Conservation (phyloP, 2,888 invertebrate genomes). For the Autographa gamma region DNA sequence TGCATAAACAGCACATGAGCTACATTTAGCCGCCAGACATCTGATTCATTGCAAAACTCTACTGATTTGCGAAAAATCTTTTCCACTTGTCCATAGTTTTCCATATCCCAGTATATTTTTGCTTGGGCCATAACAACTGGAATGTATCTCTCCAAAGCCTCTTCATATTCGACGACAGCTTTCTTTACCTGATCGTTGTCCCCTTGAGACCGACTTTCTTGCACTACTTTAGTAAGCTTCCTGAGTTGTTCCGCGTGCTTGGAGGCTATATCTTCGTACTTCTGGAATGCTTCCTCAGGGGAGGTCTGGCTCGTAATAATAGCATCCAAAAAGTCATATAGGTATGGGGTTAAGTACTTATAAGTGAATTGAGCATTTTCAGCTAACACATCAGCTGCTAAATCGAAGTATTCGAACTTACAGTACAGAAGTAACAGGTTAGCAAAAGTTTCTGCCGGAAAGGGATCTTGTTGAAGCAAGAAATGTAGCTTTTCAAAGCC, state of each 20-base stretch:
- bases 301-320: conserved; percentile 99
- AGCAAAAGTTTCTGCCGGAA: conserved; percentile 99
- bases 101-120: conserved; percentile 99
- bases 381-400: conserved; percentile 99
- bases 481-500: conserved; percentile 96
- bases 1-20: conserved; percentile 99
- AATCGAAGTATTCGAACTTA: conserved; percentile 98
- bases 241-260: conserved; percentile 96
- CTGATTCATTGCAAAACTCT: conserved; percentile 99
- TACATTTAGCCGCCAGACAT: conserved; percentile 98
- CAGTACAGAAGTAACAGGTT: conserved; percentile 98
- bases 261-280: conserved; percentile 97
- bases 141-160: conserved; percentile 96
- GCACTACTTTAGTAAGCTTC: conserved; percentile 97
- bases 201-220: conserved; percentile 96
- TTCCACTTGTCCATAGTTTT: conserved; percentile 98
- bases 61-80: conserved; percentile 98
- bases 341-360: conserved; percentile 97
- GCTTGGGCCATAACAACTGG: conserved; percentile 99
- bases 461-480: conserved; percentile 97
- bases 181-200: conserved; percentile 97
- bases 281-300: conserved; percentile 98
- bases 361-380: conserved; percentile 99
- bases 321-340: conserved; percentile 98
- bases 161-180: conserved; percentile 97